Base-by-base conservation (phyloP, 2,797 vertebrate genomes). In the Cetoscarus ocellatus region DNA sequence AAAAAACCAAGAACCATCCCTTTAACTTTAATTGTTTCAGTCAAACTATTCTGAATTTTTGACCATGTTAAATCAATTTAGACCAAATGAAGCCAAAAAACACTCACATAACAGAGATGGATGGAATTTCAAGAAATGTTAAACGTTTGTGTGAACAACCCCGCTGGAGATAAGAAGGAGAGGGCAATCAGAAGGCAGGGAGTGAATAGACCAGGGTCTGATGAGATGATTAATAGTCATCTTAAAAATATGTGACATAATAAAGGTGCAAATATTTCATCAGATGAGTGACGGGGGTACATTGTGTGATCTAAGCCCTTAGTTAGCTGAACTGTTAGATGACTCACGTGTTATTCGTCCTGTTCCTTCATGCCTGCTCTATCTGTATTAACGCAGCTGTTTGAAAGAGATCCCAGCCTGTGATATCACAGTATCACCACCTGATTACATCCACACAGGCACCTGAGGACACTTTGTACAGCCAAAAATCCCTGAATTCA, bases 401-500 rank as follows among this genome's bases (percentile, higher is more conserved):
- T 79, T 81, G 75, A 67, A 87, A 55, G 68, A 6, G 40, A 67
- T 86, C 73, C 62, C 19, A 36, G 48, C 70, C 68, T 40, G 52
- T 82, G 79, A 88, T n/a, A 61, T 86, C 86, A 88, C 72, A 51
- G 61, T 60, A 55, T 59, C 4, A 34, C 67, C 42, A 47, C 77
- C 65, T 86, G 68, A 79, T 80, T 58, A 77, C 78, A 53, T 86
- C 77, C 74, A 27, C 64, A 15, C 18, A 86, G 86, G 86, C 84
- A 73, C 52, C 9, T 0, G 67, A 18, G 45, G 10, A 3, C 10
- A 1, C 65, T 45, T 62, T 70, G 60, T 52, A 62, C 66, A 67
- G 80, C 82, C 87, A 87, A 60, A 45, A 68, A 70, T 44, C 6
- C 13, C 60, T 67, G 61, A 70, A 77, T 17, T 44, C 48, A 79